Evolutionary conservation across 2,888 invertebrate species (phyloP).

Genomic region (Linyphia triangularis): DNA sequence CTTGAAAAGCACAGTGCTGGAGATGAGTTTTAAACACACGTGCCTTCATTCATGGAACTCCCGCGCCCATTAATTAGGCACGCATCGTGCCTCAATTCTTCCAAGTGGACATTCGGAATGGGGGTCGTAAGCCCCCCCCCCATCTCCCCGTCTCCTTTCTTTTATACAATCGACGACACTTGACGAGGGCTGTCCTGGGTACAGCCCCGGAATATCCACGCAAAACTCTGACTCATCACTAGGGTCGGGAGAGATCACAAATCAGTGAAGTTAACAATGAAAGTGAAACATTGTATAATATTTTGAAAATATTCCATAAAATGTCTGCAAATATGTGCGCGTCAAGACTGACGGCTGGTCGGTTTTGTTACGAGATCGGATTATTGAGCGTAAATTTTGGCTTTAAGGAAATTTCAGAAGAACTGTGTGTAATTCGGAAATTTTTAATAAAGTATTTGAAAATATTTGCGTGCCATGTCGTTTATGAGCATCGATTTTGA

Average conservation of each 20-base stretch:
- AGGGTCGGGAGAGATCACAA: background rate
- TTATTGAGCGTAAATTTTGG: no score
- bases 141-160: background rate
- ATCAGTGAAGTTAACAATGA: background rate
- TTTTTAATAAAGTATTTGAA: no score
- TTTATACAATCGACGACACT: conserved; percentile 2
- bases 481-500: no score
- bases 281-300: no score
- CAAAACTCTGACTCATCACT: conserved; percentile 22
- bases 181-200: conserved; percentile 5
- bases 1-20: conserved; percentile 17
- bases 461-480: no score
- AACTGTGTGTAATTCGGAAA: no score
- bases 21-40: background rate
- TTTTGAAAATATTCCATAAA: no score
- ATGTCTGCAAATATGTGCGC: no score
- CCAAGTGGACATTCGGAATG: conserved; percentile 36
- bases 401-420: no score
- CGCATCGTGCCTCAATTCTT: conserved; percentile 13
- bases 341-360: no score
- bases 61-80: conserved; percentile 46
- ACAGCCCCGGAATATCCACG: background rate
- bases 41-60: conserved; percentile 21
- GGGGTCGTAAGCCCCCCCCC: background rate
- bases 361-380: no score